A percentile compares a stretch with the other conserved stretches of the same genome.
These are phyloP conservation scores for Struthio camelus DNA, from an alignment of 2,113 vertebrate species.

Conservation along the genomic window DNA sequence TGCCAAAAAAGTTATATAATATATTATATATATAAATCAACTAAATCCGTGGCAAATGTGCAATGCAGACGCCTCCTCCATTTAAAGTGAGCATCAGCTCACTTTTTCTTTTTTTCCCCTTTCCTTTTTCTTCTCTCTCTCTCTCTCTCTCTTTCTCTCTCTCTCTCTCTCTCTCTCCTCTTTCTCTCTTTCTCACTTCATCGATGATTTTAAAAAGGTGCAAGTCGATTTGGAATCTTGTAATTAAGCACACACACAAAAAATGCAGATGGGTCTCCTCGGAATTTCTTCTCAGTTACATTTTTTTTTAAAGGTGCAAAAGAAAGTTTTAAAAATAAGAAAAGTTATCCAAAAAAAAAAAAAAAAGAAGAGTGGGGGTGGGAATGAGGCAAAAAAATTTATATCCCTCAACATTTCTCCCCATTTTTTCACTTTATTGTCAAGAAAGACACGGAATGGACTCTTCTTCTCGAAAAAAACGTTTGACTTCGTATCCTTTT, in stretches of 20 bases:
- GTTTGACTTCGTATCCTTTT: constrained; percentile 55
- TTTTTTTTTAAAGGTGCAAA: constrained; percentile 70
- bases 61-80: constrained; percentile 77
- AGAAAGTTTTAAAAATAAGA: constrained; percentile 63
- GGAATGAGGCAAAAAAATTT: constrained; percentile 43
- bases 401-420: constrained; percentile 51
- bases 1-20: constrained; percentile 78
- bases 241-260: constrained; percentile 71
- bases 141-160: constrained; percentile 49
- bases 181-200: constrained; percentile 63
- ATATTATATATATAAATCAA: constrained; percentile 80
- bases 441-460: constrained; percentile 70
- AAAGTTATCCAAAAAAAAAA: neutral
- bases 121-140: constrained; percentile 24
- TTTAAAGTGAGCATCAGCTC: constrained; percentile 74
- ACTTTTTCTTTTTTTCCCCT: constrained; percentile 41
- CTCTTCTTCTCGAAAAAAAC: constrained; percentile 39
- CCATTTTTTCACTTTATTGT: constrained; percentile 64
- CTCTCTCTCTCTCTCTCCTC: constrained; percentile 42
- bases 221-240: constrained; percentile 79
- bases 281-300: constrained; percentile 48
- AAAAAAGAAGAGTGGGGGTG: constrained; percentile 21
- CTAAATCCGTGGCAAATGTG: constrained; percentile 80
- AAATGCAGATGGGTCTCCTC: constrained; percentile 64
- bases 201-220: constrained; percentile 74